Base-by-base conservation (phyloP, 2,888 invertebrate genomes). In the Daptonema setosum region DNA sequence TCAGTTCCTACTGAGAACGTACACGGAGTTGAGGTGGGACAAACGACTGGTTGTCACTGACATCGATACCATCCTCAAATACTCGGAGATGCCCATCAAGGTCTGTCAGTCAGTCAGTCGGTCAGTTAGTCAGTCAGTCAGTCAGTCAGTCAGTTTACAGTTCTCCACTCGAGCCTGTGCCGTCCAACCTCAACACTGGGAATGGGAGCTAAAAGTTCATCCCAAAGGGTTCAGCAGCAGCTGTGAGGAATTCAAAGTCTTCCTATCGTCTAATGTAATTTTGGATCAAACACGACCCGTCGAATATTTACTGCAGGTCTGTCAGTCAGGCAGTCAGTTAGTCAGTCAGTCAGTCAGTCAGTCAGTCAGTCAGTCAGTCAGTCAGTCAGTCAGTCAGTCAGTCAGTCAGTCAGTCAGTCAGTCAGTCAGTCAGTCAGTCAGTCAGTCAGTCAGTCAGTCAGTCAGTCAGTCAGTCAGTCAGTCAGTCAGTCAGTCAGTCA, bases 11-110 rank as follows among this genome's bases (percentile, higher is more conserved):
- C 61, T 69, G 22, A 61, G 75, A 5, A 70, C 71, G 60, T 75
- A 74, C 66, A 68, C 71, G 28, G 72, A 74, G 58, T 63, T 70
- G 43, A 66, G 73, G 25, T 74, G 74, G 74, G 73, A 73, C 61
- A 70, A 70, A 56, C 65, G 73, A n/a, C 65, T 74, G 56, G 63
- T 66, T 24, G 62, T 71, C n/a, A 61, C 63, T 25, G 64, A 67
- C 52, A 65, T 67, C 28, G 62, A 66, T 1, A 51, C 64, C 17
- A 63, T 64, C 51, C 65, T 62, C 17, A 66, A 65, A 56, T 67
- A 66, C 26, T 63, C 68, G 24, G 71, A 71, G 57, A 66, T 69
- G 28, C 64, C 67, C n/a, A 61, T 69, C 30, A 61, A 68, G 52
- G 56, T 54, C n/a, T n/a, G n/a, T n/a, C n/a, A n/a, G n/a, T n/a